A percentile compares a stretch with the other conserved stretches of the same genome.
Conservation (phyloP, 2,113 vertebrate species). For the Vombatus ursinus region DNA sequence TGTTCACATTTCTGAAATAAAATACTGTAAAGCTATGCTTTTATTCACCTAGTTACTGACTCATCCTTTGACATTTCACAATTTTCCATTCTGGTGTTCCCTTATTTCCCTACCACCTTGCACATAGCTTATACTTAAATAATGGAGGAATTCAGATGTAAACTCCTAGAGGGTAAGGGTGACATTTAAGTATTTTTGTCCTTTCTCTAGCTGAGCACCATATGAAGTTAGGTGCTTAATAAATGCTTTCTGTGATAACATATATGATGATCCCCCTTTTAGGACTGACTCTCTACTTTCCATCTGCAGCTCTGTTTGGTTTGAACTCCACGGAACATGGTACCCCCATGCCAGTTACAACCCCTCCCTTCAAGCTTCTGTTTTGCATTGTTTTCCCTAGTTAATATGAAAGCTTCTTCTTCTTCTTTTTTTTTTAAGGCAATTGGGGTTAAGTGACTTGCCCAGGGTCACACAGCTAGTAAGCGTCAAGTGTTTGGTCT, state of each 20-base stretch:
- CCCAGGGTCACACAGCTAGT: too few species aligned
- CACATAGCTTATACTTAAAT: neutral
- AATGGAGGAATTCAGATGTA: neutral
- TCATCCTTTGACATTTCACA: neutral
- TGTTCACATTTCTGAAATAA: neutral
- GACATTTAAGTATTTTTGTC: neutral
- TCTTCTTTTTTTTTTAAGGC: too few species aligned
- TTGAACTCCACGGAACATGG: neutral
- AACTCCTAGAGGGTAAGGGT: neutral
- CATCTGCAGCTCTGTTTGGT: neutral
- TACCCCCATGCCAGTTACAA: neutral
- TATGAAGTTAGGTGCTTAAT: neutral
- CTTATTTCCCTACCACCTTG: neutral
- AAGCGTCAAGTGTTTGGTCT: too few species aligned
- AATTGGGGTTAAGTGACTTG: too few species aligned
- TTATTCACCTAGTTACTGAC: neutral
- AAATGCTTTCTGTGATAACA: neutral
- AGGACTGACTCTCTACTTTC: neutral
- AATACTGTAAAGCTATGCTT: neutral
- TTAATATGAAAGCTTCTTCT: too few species aligned
- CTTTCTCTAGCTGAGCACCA: neutral
- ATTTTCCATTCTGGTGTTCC: neutral
- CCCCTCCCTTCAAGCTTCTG: neutral
- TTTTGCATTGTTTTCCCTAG: too few species aligned
- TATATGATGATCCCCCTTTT: neutral